Conservation (phyloP, 2,888 invertebrate species). For the Dasysyrphus albostriatus region DNA sequence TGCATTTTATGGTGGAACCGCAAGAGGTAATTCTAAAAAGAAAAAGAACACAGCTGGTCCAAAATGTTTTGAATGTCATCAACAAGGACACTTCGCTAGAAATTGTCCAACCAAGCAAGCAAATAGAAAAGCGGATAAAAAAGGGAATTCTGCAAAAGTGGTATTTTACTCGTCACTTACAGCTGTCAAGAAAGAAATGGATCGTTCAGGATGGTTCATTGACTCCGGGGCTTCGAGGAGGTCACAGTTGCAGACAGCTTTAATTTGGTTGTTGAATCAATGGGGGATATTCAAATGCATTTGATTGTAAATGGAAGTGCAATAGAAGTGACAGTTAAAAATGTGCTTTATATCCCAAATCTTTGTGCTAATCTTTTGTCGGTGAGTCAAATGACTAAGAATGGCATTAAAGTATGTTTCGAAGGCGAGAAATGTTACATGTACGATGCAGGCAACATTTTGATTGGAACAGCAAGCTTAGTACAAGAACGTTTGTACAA, state of each 20-base stretch:
- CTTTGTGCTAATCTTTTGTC: conserved; percentile 5
- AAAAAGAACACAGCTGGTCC: background rate
- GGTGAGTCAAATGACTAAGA: conserved; percentile 1
- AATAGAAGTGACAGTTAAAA: background rate
- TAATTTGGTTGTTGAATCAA: background rate
- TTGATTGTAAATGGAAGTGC: background rate
- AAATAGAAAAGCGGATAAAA: background rate
- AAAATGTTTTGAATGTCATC: background rate
- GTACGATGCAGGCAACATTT: background rate
- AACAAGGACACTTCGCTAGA: background rate
- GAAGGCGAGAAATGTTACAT: background rate
- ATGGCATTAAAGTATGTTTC: background rate
- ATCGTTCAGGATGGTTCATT: background rate
- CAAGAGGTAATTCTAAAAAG: background rate
- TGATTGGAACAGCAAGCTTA: background rate
- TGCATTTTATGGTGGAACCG: background rate
- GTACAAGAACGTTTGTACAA: background rate
- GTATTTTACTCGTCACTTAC: no score
- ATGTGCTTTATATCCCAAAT: background rate
- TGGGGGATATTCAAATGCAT: no score
- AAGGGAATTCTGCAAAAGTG: background rate
- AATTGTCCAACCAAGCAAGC: background rate
- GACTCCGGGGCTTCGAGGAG: conserved; percentile 9
- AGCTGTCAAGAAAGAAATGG: background rate
- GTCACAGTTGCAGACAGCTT: conserved; percentile 5